Evolutionary conservation across 2,888 invertebrate genomes (phyloP), one percentile per base, ranked within the genome.

Genomic region (Macaria notata): DNA sequence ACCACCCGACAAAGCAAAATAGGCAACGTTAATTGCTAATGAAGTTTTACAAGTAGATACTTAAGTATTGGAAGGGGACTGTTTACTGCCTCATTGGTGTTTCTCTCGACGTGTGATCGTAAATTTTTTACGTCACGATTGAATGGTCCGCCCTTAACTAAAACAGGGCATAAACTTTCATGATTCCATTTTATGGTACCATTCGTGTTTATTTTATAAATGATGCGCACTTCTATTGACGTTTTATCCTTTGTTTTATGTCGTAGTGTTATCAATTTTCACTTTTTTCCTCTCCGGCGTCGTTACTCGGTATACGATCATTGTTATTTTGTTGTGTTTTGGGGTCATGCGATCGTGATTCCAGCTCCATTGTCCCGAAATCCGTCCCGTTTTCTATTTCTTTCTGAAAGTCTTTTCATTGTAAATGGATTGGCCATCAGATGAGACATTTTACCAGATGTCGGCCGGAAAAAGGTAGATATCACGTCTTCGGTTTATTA

Each of bases 171-270:
- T 90, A 89, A 90, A 88, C 78, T 88, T 90, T 88, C 86, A 88
- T 83, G 89, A 87, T 88, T 88, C 83, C 75, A 71, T 78, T 88
- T 88, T 88, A 89, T 79, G 79, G 77, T 78, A 73, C 83, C 77
- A 82, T 88, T 86, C 88, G 83, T 86, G 88, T 87, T 86, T 81
- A 86, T 88, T 88, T 89, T 88, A 87, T 88, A 88, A 88, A 88
- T 86, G 81, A 86, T 83, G 79, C 80, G 61, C 62, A 56, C 77
- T 78, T 73, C 75, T 78, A 75, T 79, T 73, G 75, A 73, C 65
- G 64, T 71, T 81, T 76, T 76, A 75, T 77, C 76, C 73, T 64
- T 70, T 73, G 71, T 70, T 70, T 75, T 74, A 75, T 70, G 66
- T 71, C 70, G 59, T 64, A 61, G 59, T 62, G 60, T 66, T 63